A percentile compares a stretch with the other conserved stretches of the same genome.
phyloP scores from a whole-genome alignment of 2,888 invertebrate genomes.

The Tinea pellionella region DNA sequence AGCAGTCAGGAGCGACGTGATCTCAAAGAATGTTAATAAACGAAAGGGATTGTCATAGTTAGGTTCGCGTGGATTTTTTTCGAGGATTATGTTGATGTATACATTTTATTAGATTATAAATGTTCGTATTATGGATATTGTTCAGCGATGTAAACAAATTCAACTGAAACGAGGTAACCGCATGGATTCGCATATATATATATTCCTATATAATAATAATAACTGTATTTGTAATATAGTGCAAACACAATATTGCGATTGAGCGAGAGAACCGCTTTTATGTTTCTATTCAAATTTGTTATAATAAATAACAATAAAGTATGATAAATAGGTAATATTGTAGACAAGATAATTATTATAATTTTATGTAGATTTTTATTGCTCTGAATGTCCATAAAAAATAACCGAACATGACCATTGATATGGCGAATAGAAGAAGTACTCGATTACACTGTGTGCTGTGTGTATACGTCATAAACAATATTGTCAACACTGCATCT shows the following conservation, averaged over 20 bases:
- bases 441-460: too few species aligned
- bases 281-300: too few species aligned
- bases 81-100: conserved; percentile 43
- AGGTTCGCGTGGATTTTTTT: background rate
- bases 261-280: too few species aligned
- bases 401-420: background rate
- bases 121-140: conserved; percentile 22
- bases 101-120: conserved; percentile 64
- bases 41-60: conserved; percentile 30
- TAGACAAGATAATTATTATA: background rate
- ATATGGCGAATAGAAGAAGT: background rate
- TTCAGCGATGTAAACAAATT: background rate
- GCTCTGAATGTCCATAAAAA: background rate
- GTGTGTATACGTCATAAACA: too few species aligned
- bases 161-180: too few species aligned
- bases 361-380: background rate
- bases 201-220: too few species aligned
- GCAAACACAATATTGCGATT: too few species aligned
- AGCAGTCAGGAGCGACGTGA: conserved; percentile 34
- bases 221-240: too few species aligned
- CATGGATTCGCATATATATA: too few species aligned
- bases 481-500: too few species aligned
- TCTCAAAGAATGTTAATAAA: conserved; percentile 55
- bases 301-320: too few species aligned
- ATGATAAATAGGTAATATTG: too few species aligned